Base-by-base conservation (phyloP, 1,140 invertebrate species). In the Procambarus clarkii region DNA sequence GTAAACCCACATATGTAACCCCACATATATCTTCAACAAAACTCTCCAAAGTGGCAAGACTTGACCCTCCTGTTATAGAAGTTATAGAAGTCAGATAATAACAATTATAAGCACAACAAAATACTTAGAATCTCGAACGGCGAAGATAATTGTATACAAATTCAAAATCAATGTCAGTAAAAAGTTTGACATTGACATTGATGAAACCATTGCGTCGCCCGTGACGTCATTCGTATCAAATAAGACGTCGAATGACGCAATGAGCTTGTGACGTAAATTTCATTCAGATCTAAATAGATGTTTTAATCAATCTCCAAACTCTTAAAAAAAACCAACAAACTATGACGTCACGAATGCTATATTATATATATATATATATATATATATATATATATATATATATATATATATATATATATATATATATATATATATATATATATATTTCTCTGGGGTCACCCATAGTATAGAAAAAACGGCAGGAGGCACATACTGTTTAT, bases 341-440 rank as follows among this genome's bases (percentile, higher is more conserved):
- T 13, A 74, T 74, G 69, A 74, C n/a, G 69, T 74, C 69, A 74
- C 69, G 7, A 11, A 3, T 74, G 69, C 11, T 34, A 69, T 84
- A 84, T 54, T 21, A 46, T 79, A 45, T 79, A 46, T 79, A 79
- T 46, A 79, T 45, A 45, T 21, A 5, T 21, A 81, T 54, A 48
- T 9, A 54, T 15, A 50, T 21, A 15, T 46, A 24, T 4, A 81
- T 81, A 81, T 81, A 81, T 54, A 81, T 81, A 81, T 81, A 81
- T 81, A 81, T 81, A 81, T 81, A 81, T 81, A 81, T 81, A 81
- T 81, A 81, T 81, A 82, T 82, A 82, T 82, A 82, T 54, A 54
- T 54, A 54, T 54, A 54, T 54, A 54, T 54, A 54, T 83, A 69
- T 83, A 83, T 83, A 83, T 83, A 54, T 54, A 54, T 54, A 1